These are phyloP conservation scores for Ips nitidus DNA, from an alignment of 1,140 invertebrate genomes.

Conservation along the genomic window DNA sequence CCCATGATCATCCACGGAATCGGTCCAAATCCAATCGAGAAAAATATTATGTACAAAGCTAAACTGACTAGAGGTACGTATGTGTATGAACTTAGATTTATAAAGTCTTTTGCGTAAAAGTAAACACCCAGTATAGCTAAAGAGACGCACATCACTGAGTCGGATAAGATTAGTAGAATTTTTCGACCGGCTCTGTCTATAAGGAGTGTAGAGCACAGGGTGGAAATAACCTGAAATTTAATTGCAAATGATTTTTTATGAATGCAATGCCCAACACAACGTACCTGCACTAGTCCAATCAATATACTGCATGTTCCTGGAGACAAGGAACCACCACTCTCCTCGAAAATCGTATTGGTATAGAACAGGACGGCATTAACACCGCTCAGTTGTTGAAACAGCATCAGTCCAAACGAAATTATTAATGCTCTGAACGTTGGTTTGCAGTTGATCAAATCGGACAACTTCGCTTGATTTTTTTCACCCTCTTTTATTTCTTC, in stretches of 20 bases:
- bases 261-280: neutral
- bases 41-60: conserved; percentile 42
- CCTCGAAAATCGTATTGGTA: conserved; percentile 68
- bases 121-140: conserved; percentile 51
- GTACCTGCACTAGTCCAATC: conserved; percentile 70
- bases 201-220: conserved; percentile 52
- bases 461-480: conserved; percentile 36
- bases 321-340: conserved; percentile 59
- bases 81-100: conserved; percentile 28
- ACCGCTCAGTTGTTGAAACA: conserved; percentile 76
- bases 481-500: conserved; percentile 41
- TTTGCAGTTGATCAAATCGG: conserved; percentile 59
- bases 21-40: conserved; percentile 68
- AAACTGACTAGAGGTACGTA: conserved; percentile 41
- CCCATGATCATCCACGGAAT: conserved; percentile 82
- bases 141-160: conserved; percentile 53
- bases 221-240: conserved; percentile 53
- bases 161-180: conserved; percentile 58
- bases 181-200: conserved; percentile 56
- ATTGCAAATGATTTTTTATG: too few relatives aligned
- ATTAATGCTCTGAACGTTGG: conserved; percentile 65
- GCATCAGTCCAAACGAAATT: conserved; percentile 68
- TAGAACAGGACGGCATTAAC: conserved; percentile 85
- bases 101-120: conserved; percentile 48
- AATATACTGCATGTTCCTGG: conserved; percentile 68